phyloP scores from a whole-genome alignment of 2,888 invertebrate species.

The Tetanocera ferruginea region DNA sequence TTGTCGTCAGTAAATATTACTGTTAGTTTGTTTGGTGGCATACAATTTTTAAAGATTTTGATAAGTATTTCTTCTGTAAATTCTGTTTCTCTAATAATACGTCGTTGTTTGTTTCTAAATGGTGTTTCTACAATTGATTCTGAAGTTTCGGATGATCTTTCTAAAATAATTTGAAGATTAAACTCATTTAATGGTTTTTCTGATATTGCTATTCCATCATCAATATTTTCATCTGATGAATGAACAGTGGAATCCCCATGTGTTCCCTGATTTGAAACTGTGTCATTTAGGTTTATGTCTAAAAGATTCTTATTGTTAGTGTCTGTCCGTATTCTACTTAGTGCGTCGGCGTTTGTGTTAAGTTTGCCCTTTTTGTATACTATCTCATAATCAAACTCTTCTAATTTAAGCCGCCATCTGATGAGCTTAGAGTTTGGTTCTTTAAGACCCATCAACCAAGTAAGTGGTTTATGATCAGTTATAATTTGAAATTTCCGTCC shows the following conservation, averaged over 20 bases:
- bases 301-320: background rate
- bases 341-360: slow-evolving; percentile 26
- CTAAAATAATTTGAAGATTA: slow-evolving; percentile 40
- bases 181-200: slow-evolving; percentile 46
- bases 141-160: slow-evolving; percentile 27
- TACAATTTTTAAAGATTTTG: too few species aligned
- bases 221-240: slow-evolving; percentile 40
- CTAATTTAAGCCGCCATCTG: slow-evolving; percentile 37
- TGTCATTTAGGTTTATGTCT: slow-evolving; percentile 34
- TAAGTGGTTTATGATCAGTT: background rate
- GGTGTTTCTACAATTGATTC: slow-evolving; percentile 16
- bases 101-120: too few species aligned
- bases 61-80: too few species aligned
- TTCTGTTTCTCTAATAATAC: too few species aligned
- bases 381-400: slow-evolving; percentile 55
- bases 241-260: slow-evolving; percentile 23
- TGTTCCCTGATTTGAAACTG: slow-evolving; percentile 25
- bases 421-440: slow-evolving; percentile 42
- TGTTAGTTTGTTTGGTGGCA: too few species aligned
- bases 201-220: slow-evolving; percentile 40
- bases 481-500: background rate
- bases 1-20: too few species aligned
- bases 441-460: slow-evolving; percentile 18
- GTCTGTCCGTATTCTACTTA: slow-evolving; percentile 23
- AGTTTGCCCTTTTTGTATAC: slow-evolving; percentile 50